phyloP scores from a whole-genome alignment of 2,113 vertebrate species.

The Stegastes partitus region DNA sequence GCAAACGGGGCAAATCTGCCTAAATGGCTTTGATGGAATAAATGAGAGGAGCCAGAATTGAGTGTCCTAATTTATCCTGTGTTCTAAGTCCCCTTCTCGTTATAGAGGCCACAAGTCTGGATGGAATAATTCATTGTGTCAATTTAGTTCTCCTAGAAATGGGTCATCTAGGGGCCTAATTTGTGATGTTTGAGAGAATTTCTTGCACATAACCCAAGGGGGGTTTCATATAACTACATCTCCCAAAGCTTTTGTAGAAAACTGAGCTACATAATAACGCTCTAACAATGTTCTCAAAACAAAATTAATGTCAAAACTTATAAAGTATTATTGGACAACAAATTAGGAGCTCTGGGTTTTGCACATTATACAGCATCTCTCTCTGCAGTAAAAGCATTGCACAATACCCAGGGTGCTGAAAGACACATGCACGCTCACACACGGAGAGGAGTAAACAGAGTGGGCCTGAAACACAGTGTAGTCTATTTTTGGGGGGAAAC shows the following conservation, averaged over 20 bases:
- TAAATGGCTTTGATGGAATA: slow-evolving; percentile 73
- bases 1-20: slow-evolving; percentile 61
- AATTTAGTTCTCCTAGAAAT: slow-evolving; percentile 77
- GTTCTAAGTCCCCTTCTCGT: slow-evolving; percentile 61
- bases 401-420: neutral
- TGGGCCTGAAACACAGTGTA: neutral
- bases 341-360: slow-evolving; percentile 36
- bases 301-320: slow-evolving; percentile 49
- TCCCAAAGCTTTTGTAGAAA: slow-evolving; percentile 56
- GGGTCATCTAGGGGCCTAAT: slow-evolving; percentile 80
- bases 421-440: slow-evolving; percentile 2
- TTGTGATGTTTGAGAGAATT: slow-evolving; percentile 74
- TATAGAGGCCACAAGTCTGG: slow-evolving; percentile 68
- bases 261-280: slow-evolving; percentile 46
- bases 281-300: slow-evolving; percentile 53
- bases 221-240: slow-evolving; percentile 49
- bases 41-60: slow-evolving; percentile 62
- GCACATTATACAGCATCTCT: slow-evolving; percentile 5
- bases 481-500: neutral
- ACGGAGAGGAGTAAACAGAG: neutral
- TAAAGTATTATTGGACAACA: slow-evolving; percentile 47
- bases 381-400: neutral
- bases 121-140: slow-evolving; percentile 79
- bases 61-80: slow-evolving; percentile 74
- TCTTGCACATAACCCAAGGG: slow-evolving; percentile 55